Conservation (phyloP, 2,113 vertebrate species). For the Elephas maximus region DNA sequence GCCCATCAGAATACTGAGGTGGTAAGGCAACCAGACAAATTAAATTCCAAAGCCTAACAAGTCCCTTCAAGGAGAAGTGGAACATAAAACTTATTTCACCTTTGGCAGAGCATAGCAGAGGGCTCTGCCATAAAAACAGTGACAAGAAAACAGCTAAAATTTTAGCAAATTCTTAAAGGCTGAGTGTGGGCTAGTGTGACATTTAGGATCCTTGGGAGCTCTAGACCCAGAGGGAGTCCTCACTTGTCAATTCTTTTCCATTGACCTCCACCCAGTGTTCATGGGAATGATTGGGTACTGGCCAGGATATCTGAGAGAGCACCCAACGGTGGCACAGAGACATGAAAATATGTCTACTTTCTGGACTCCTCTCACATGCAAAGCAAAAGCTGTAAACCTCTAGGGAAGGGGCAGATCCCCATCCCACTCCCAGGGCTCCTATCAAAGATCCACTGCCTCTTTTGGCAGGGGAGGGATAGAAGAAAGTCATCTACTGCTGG, state of each 20-base stretch:
- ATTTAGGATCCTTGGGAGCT: background rate
- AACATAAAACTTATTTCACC: background rate
- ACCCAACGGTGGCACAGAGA: background rate
- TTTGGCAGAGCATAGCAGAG: background rate
- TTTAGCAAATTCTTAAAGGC: background rate
- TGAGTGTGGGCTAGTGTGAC: background rate
- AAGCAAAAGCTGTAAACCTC: background rate
- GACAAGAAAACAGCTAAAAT: background rate
- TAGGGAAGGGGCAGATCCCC: background rate
- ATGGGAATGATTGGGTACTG: background rate
- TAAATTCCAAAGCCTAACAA: background rate
- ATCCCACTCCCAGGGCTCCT: background rate
- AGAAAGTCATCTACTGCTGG: background rate
- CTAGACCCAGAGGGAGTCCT: background rate
- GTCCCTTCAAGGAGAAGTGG: background rate
- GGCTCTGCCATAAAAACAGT: background rate
- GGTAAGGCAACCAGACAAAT: background rate
- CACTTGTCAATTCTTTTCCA: background rate
- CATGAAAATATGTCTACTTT: background rate
- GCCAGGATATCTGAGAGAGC: background rate
- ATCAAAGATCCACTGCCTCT: background rate
- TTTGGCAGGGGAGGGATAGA: background rate
- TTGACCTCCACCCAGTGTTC: background rate
- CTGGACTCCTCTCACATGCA: background rate
- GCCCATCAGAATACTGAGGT: background rate